Conservation (phyloP, 2,113 vertebrate species). For the Probosciger aterrimus region DNA sequence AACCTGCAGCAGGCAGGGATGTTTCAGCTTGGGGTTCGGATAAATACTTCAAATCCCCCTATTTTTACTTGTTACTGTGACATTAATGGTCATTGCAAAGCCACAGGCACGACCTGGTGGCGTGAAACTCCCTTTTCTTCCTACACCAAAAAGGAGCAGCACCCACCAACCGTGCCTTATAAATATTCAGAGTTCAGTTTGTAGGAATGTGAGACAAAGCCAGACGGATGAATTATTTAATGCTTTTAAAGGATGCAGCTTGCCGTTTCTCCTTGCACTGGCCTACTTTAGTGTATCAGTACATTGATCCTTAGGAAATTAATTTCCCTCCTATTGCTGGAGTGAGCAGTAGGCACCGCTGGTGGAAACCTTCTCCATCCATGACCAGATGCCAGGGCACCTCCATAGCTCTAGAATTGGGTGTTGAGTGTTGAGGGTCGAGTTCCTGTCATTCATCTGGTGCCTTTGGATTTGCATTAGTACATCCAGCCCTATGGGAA, state of each 20-base stretch:
- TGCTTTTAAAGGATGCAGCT: conserved; percentile 41
- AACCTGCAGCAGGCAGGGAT: not conserved
- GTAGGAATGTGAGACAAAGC: conserved; percentile 27
- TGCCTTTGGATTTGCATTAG: not conserved
- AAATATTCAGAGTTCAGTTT: conserved; percentile 32
- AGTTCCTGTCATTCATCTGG: not conserved
- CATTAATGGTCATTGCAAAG: not conserved
- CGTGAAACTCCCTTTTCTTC: not conserved
- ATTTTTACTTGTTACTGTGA: not conserved
- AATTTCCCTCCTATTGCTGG: conserved; percentile 26
- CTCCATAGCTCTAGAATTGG: not conserved
- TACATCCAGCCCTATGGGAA: accelerated
- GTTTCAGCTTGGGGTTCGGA: not conserved
- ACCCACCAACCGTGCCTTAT: not conserved
- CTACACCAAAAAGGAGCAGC: not conserved
- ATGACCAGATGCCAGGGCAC: not conserved
- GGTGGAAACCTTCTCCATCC: not conserved
- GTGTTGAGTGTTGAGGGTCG: not conserved
- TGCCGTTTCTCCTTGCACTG: not conserved
- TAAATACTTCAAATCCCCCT: not conserved
- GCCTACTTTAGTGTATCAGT: conserved; percentile 16
- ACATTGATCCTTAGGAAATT: conserved; percentile 38
- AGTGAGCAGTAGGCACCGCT: not conserved
- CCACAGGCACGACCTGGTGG: not conserved
- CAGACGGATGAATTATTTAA: conserved; percentile 64